Base-by-base conservation (phyloP, 2,888 invertebrate genomes). In the Eupeodes luniger region DNA sequence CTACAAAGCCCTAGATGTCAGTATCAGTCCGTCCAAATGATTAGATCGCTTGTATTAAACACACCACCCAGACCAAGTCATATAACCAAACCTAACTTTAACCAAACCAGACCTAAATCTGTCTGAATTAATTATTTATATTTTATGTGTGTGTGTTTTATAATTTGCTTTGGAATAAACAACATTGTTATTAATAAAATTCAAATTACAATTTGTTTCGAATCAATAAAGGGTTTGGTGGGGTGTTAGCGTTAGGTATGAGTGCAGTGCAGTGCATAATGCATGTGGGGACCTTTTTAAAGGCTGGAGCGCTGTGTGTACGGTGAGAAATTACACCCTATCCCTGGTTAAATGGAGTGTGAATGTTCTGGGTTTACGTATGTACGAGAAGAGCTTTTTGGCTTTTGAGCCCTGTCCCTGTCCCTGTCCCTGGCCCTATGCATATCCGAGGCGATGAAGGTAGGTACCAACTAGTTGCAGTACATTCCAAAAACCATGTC, bases 121-220 rank as follows among this genome's bases (percentile, higher is more conserved):
- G 64, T 79, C 61, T 70, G 66, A 80, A 76, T 69, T 87, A 76
- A 87, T 87, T 87, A 40, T 40, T 40, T 40, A 40, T 80, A 40
- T 83, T 36, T 77, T 80, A 70, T 79, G 79, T 66, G 2, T 16
- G 1, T 83, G 61, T 80, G 70, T 27, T 1, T 57, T 61, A 74
- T 84, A 66, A 77, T 81, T 80, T 47, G 76, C 57, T 84, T 67
- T 49, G 59, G 53, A 84, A 87, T 87, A 87, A 87, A 87, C 77
- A 75, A 51, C 82, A 87, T 40, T 76, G 77, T 77, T 87, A 87
- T 84, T 84, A 87, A 87, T 84, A 84, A 80, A 84, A 87, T 87
- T 80, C 80, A 74, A 87, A 87, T 84, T 87, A 84, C 76, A 77
- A 59, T 80, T 40, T 40, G 40, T 40, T 81, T 79, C 12, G n/a